Evolutionary conservation across 2,113 vertebrate species (phyloP).

Genomic region (Camelus dromedarius): DNA sequence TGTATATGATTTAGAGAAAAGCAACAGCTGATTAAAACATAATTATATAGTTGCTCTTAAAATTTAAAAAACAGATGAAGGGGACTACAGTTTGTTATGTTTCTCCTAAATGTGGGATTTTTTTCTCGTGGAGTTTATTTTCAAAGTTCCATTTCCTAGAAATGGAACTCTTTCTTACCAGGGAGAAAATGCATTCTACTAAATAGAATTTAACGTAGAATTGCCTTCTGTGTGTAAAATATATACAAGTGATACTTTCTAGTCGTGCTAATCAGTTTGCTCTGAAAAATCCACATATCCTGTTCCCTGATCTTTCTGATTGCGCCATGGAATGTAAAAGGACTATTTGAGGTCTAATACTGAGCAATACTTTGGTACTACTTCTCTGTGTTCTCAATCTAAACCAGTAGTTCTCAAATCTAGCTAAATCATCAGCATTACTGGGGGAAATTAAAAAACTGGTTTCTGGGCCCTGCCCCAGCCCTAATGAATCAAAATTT

Average conservation of each 20-base stretch:
- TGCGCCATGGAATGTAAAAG: background rate
- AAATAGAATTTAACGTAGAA: background rate
- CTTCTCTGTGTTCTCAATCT: background rate
- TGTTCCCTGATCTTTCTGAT: background rate
- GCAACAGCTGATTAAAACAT: constrained; percentile 53
- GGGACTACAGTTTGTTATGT: background rate
- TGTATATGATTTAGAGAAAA: constrained; percentile 72
- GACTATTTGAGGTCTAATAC: background rate
- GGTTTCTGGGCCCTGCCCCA: background rate
- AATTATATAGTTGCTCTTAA: constrained; percentile 58
- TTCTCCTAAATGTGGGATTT: constrained; percentile 7
- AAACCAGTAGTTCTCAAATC: background rate
- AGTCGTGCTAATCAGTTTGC: background rate
- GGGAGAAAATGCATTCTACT: background rate
- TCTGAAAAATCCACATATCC: background rate
- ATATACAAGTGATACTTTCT: background rate
- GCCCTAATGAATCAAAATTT: background rate
- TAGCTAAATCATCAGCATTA: background rate
- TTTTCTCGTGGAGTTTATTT: background rate
- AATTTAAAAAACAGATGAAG: constrained; percentile 22
- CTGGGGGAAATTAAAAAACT: background rate
- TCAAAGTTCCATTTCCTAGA: constrained; percentile 26
- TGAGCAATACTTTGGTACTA: background rate
- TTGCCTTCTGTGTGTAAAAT: background rate
- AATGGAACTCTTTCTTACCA: background rate